Evolutionary conservation across 2,797 vertebrate genomes (phyloP), one percentile per base, ranked within the genome.

Genomic region (Nyctibius grandis): DNA sequence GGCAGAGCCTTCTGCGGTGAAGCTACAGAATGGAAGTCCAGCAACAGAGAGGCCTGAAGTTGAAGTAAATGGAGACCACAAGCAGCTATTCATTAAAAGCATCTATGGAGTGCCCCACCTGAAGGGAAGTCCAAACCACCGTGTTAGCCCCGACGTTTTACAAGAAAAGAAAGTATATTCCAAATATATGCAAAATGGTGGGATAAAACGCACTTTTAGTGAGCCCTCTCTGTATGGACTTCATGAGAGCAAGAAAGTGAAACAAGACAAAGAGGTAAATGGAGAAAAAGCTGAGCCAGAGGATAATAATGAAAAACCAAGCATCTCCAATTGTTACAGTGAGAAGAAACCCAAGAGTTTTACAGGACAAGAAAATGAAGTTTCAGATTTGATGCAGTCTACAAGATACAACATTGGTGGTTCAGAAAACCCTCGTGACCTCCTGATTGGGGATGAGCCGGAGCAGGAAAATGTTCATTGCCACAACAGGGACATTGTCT

Each of bases 21-120:
- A 99, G 97, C 97, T 98, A 85, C 99, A 99, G 95, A 99, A 99
- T 97, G 99, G 99, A 97, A 98, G 97, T 97, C 98, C 98, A 85
- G 97, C 98, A 95, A 96, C 97, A 86, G 98, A 99, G 92, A 97
- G 94, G 94, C 96, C 97, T 76, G 97, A 96, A 64, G 65, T 91
- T 38, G 99, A 99, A 97, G 93, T 98, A 85, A 99, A 99, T 51
- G 98, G 98, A 94, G 98, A 99, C 73, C 96, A 97, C 69, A 98
- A 98, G 94, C 98, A 97, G 96, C 98, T 98, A 92, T 97, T 98
- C 96, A 98, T 98, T 94, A 99, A 98, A 94, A 93, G 97, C 82
- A 97, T 76, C 91, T 94, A 97, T 87, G 98, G 97, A 88, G 95
- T 97, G 92, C 97, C 98, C 97, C 96, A 98, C 50, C 96, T 97